Conservation (phyloP, 1,140 invertebrate species). For the Scaptodrosophila lebanonensis region DNA sequence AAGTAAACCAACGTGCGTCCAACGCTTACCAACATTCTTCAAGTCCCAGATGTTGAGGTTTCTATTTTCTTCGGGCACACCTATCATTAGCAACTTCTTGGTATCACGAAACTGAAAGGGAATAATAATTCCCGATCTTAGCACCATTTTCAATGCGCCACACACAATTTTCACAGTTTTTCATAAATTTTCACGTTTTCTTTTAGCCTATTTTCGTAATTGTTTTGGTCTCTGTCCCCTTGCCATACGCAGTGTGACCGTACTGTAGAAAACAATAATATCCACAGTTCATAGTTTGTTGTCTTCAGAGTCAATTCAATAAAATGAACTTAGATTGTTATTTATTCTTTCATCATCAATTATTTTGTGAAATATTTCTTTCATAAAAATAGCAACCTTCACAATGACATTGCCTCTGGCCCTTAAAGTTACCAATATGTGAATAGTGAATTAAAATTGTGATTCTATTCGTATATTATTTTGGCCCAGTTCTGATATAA, state of each 20-base stretch:
- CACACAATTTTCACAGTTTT: slow-evolving; percentile 71
- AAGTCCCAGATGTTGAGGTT: slow-evolving; percentile 74
- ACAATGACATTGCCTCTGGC: no score
- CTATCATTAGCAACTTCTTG: slow-evolving; percentile 72
- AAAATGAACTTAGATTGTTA: no score
- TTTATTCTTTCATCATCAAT: no score
- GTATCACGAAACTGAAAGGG: slow-evolving; percentile 76
- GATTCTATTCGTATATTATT: no score
- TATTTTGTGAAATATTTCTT: no score
- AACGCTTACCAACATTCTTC: slow-evolving; percentile 71
- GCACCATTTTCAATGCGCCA: slow-evolving; percentile 72
- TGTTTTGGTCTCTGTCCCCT: slow-evolving; percentile 67
- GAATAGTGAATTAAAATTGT: no score
- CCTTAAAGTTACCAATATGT: no score
- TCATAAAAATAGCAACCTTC: no score
- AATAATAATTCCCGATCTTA: slow-evolving; percentile 73
- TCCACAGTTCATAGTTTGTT: no score
- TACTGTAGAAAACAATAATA: no score
- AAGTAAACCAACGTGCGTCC: slow-evolving; percentile 34
- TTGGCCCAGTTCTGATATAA: no score
- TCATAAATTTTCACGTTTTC: slow-evolving; percentile 65
- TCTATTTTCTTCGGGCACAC: slow-evolving; percentile 68
- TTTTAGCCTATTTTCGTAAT: slow-evolving; percentile 67
- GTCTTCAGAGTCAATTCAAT: no score
- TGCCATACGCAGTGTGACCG: slow-evolving; percentile 43